A percentile compares a stretch with the other conserved stretches of the same genome.
Conservation (phyloP, 37 sponge, comb jelly and placozoan genomes). For the Halisarca cf. caerulea region DNA sequence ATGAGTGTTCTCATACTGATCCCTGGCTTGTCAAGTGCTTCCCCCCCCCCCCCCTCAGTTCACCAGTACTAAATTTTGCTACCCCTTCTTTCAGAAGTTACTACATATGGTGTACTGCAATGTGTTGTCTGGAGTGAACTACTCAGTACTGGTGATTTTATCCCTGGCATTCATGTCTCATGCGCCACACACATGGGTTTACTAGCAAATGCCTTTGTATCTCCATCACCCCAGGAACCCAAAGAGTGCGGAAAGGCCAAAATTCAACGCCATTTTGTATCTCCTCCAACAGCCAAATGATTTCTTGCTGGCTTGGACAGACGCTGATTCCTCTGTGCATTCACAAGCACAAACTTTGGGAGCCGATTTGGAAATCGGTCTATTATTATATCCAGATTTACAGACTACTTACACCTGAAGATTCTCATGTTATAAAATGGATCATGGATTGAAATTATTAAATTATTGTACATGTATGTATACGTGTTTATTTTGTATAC, state of each 20-base stretch:
- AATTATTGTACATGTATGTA: not conserved
- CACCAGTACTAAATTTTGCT: too few species aligned
- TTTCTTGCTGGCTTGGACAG: not conserved
- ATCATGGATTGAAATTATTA: not conserved
- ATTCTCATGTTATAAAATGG: not conserved
- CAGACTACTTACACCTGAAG: not conserved
- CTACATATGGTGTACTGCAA: too few species aligned
- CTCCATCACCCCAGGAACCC: not conserved
- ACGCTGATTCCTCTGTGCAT: not conserved
- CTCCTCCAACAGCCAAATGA: not conserved
- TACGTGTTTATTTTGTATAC: too few species aligned
- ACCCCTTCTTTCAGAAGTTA: too few species aligned
- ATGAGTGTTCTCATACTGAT: too few species aligned
- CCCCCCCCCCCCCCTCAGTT: too few species aligned
- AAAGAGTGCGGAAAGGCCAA: not conserved
- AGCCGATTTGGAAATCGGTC: not conserved
- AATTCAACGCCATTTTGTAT: constrained; percentile 1
- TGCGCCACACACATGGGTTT: too few species aligned
- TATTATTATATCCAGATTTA: not conserved
- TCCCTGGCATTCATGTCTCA: too few species aligned
- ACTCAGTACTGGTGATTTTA: too few species aligned
- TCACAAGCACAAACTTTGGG: not conserved
- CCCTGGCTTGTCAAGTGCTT: too few species aligned
- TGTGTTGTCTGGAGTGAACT: too few species aligned
- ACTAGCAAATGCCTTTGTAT: too few species aligned